These are phyloP conservation scores for Saimiri boliviensis DNA, from an alignment of 2,113 vertebrate species.

Conservation along the genomic window DNA sequence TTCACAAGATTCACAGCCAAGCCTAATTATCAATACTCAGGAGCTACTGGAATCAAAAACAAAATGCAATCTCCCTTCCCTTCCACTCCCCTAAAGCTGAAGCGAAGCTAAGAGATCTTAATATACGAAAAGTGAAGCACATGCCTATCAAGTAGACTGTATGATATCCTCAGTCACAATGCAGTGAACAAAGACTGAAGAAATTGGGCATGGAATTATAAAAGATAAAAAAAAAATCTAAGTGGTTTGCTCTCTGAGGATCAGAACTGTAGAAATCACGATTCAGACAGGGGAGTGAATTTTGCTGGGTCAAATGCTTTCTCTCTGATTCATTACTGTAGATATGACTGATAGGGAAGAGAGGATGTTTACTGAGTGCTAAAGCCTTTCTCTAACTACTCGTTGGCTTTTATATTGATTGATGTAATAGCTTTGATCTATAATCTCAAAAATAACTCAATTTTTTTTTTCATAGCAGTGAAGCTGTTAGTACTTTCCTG, in stretches of 20 bases:
- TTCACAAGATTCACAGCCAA: neutral
- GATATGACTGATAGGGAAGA: neutral
- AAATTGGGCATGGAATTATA: neutral
- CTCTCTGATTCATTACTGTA: slow-evolving; percentile 67
- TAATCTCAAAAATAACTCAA: slow-evolving; percentile 62
- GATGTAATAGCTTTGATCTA: slow-evolving; percentile 66
- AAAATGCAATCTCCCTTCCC: neutral
- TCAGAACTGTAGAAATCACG: neutral
- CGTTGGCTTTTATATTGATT: slow-evolving; percentile 55
- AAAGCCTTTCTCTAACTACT: neutral
- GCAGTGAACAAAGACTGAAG: neutral
- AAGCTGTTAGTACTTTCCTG: slow-evolving; percentile 18
- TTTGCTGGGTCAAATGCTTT: slow-evolving; percentile 52
- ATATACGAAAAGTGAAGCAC: neutral
- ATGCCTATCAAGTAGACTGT: neutral
- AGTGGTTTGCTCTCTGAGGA: neutral
- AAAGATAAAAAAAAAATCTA: neutral
- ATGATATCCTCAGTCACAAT: neutral
- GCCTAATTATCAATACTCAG: neutral
- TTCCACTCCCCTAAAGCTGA: neutral
- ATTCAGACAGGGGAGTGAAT: neutral
- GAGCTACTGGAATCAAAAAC: neutral
- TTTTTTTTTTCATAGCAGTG: neutral
- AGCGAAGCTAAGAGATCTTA: neutral
- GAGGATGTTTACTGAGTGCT: slow-evolving; percentile 28